Base-by-base conservation (phyloP, 2,888 invertebrate genomes). In the Parasteatoda lunata region DNA sequence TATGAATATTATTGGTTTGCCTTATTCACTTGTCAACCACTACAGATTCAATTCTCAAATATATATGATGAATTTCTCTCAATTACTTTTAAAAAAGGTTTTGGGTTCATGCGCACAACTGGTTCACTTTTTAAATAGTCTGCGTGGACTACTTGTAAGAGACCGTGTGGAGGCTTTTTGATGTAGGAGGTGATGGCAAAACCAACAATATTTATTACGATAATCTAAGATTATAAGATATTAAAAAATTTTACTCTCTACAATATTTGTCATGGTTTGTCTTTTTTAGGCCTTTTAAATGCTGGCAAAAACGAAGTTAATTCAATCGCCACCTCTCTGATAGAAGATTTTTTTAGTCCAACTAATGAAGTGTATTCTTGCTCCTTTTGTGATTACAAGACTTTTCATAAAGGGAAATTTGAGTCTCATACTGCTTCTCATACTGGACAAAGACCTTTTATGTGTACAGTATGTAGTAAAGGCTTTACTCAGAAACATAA, bases 401-500 rank as follows among this genome's bases (percentile, higher is more conserved):
- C 76, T n/a, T 80, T 49, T 65, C 70, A 86, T 65, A 86, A 80
- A 68, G 76, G 80, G 48, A 80, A 86, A 30, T 80, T 86, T 71
- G 80, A 80, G n/a, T 66, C 70, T 11, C 85, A 86, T 49, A 70
- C 80, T n/a, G 65, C 71, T 45, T 71, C 80, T 9, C 85, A 86
- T 65, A 77, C 85, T n/a, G 85, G 77, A 7, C 80, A 86, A n/a
- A 59, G 85, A 7, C 85, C 85, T 15, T 86, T 77, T 47, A 80
- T 70, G 65, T 86, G 85, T 48, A 68, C 80, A 6, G 45, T 81
- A n/a, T 86, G 85, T 65, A 80, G 48, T 30, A 86, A 86, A 68
- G 85, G 85, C 11, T 86, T 86, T 66, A 86, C 85, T 3, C 85
- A 86, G 30, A 86, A 86, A 45, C 85, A 86, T 30, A 86, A 86